Evolutionary conservation across 2,888 invertebrate genomes (phyloP).

Genomic region (Willowsia nigromaculata): DNA sequence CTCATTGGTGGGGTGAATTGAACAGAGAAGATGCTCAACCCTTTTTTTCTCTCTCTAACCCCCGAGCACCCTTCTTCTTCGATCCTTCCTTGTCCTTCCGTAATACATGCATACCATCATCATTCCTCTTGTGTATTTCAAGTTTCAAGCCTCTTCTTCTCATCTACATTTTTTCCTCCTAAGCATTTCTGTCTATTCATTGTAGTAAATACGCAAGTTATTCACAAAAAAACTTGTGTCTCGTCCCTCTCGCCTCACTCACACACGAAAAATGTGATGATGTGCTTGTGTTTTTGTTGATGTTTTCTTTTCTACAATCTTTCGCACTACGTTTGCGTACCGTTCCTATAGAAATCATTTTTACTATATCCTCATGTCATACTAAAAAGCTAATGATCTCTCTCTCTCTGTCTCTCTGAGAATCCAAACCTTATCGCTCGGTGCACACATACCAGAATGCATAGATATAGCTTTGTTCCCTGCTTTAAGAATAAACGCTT

Average conservation of each 20-base stretch:
- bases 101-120: not conserved
- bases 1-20: constrained; percentile 1
- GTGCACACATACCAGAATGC: not conserved
- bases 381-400: constrained; percentile 9
- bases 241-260: not conserved
- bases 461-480: not conserved
- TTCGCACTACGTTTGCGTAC: not conserved
- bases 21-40: constrained; percentile 33
- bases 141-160: not conserved
- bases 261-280: not conserved
- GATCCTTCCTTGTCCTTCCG: constrained; percentile 19
- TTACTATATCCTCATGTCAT: not conserved
- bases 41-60: constrained; percentile 56
- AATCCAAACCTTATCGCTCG: not conserved
- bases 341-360: not conserved
- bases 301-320: not conserved
- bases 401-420: not conserved
- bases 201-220: not conserved
- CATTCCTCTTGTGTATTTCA: not conserved
- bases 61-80: constrained; percentile 60
- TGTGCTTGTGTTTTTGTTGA: not conserved
- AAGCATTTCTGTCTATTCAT: not conserved
- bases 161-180: not conserved
- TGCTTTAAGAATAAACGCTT: not conserved
- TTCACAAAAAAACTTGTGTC: not conserved